phyloP scores from a whole-genome alignment of 2,797 vertebrate species.

The Acanthurus tractus region DNA sequence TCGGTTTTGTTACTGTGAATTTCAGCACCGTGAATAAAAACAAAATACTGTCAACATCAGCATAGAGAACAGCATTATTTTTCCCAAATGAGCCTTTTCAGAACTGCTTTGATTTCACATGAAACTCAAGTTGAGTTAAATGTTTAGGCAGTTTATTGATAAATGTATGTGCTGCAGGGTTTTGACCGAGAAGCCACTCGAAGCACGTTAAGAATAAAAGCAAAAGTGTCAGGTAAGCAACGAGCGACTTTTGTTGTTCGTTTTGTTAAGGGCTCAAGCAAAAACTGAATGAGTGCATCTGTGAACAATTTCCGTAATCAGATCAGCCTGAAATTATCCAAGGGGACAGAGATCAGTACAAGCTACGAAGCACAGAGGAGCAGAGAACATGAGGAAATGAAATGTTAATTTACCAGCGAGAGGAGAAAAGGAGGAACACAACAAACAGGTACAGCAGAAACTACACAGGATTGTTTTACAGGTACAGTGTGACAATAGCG shows the following conservation, averaged over 20 bases:
- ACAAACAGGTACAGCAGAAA: too few species aligned
- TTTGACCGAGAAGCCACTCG: too few species aligned
- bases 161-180: too few species aligned
- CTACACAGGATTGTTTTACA: conserved; percentile 16
- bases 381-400: not conserved
- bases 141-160: too few species aligned
- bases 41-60: not conserved
- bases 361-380: not conserved
- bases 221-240: too few species aligned
- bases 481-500: not conserved
- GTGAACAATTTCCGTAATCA: not conserved
- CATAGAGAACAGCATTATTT: not conserved
- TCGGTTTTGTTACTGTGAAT: not conserved
- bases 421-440: not conserved
- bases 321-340: not conserved
- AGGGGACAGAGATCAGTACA: not conserved
- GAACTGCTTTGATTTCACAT: too few species aligned
- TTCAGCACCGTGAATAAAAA: not conserved
- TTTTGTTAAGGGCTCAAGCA: not conserved
- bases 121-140: too few species aligned
- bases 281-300: not conserved
- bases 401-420: not conserved
- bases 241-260: too few species aligned
- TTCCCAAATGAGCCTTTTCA: too few species aligned
- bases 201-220: too few species aligned